Percentiles rank a stretch among this genome's conserved stretches.
phyloP scores from a whole-genome alignment of 1,140 invertebrate genomes.

The Zaprionus tsacasi region DNA sequence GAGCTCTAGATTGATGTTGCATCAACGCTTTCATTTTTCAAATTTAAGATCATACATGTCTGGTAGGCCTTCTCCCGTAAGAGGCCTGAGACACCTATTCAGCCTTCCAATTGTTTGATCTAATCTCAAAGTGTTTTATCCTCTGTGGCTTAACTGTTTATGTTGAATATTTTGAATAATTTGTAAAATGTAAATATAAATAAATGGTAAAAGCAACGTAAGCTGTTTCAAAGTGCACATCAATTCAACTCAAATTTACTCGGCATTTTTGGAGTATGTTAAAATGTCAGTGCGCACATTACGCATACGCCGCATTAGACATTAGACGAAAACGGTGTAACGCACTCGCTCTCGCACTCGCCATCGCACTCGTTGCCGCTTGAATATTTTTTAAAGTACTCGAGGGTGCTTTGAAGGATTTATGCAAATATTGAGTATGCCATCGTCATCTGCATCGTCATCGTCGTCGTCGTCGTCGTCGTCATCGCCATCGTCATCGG shows the following conservation, averaged over 20 bases:
- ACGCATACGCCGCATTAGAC: slow-evolving; percentile 55
- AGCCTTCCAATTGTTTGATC: no score
- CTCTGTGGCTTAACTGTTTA: background rate
- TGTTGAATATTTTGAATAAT: slow-evolving; percentile 12
- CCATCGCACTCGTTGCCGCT: slow-evolving; percentile 30
- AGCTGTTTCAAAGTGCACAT: slow-evolving; percentile 1
- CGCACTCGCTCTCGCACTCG: slow-evolving; percentile 14
- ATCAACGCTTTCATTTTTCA: no score
- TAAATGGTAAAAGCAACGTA: background rate
- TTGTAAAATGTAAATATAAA: background rate
- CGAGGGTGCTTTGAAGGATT: slow-evolving; percentile 62
- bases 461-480: slow-evolving; percentile 37
- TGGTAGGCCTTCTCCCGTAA: no score
- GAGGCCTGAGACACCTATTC: no score
- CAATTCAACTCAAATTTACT: background rate
- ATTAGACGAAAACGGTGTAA: slow-evolving; percentile 40
- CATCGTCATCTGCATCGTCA: slow-evolving; percentile 56
- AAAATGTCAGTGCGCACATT: slow-evolving; percentile 36
- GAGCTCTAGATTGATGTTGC: no score
- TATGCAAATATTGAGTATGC: slow-evolving; percentile 77
- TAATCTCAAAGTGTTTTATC: no score
- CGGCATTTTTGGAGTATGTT: slow-evolving; percentile 11
- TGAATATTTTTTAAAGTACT: slow-evolving; percentile 66
- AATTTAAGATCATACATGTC: no score
- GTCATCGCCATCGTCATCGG: slow-evolving; percentile 47